Conservation (phyloP, 2,113 vertebrate species). For the Delphinapterus leucas region DNA sequence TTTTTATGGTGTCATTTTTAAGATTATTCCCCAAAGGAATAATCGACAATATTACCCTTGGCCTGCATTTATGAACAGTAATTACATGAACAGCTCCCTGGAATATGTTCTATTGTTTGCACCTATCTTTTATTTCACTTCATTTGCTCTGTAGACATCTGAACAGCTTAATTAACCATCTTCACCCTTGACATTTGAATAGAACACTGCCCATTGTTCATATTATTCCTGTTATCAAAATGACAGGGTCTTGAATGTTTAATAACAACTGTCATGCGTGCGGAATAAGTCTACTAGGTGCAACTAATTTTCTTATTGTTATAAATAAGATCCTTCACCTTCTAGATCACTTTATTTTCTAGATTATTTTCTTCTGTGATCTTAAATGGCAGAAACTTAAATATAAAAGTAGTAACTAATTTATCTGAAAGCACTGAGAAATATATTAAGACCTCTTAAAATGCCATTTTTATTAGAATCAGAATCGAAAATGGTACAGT, state of each 20-base stretch:
- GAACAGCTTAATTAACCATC: slow-evolving; percentile 60
- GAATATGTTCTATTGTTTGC: not conserved
- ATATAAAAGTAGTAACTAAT: not conserved
- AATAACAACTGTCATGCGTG: slow-evolving; percentile 14
- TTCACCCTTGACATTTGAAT: slow-evolving; percentile 2
- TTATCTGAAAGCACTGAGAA: not conserved
- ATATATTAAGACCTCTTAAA: not conserved
- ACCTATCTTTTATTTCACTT: slow-evolving; percentile 46
- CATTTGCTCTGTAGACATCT: slow-evolving; percentile 27
- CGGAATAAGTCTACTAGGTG: slow-evolving; percentile 23
- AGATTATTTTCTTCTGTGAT: not conserved
- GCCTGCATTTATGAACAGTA: not conserved
- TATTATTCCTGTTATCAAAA: slow-evolving; percentile 54
- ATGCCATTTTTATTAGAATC: not conserved
- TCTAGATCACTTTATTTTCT: not conserved
- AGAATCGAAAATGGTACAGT: not conserved
- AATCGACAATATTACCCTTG: not conserved
- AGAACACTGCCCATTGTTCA: slow-evolving; percentile 30
- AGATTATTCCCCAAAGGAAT: not conserved
- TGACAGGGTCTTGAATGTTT: not conserved
- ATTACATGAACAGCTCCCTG: not conserved
- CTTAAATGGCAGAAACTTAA: not conserved
- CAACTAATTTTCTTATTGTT: slow-evolving; percentile 24
- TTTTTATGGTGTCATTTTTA: not conserved
- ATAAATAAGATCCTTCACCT: not conserved